Percentiles rank a stretch among this genome's conserved stretches.
These are phyloP conservation scores for Drosophila arawakana DNA, from an alignment of 1,140 invertebrate genomes.

Conservation along the genomic window DNA sequence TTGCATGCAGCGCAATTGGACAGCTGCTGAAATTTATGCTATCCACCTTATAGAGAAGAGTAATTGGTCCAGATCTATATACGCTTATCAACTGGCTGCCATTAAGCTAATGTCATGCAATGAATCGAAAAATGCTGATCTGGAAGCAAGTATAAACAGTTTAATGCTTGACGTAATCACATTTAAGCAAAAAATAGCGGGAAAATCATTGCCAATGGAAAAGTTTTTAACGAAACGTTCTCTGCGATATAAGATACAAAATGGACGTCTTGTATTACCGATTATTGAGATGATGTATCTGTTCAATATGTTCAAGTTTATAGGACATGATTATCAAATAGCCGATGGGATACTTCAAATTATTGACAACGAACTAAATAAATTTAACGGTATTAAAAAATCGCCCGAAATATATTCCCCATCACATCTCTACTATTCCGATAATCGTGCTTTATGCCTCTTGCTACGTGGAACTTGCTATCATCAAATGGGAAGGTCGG, in stretches of 20 bases:
- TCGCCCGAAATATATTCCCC: conserved; percentile 48
- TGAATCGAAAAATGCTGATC: conserved; percentile 82
- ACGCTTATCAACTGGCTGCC: conserved; percentile 94
- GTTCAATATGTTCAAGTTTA: conserved; percentile 96
- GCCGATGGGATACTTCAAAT: conserved; percentile 89
- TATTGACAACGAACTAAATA: conserved; percentile 88
- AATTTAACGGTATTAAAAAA: not conserved
- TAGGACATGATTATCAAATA: conserved; percentile 89
- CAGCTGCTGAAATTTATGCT: conserved; percentile 90
- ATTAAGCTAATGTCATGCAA: conserved; percentile 87
- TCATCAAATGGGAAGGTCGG: conserved; percentile 89
- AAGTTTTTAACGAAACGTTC: conserved; percentile 96
- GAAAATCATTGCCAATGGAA: conserved; percentile 98
- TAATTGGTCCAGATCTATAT: conserved; percentile 96
- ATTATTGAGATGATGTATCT: conserved; percentile 95
- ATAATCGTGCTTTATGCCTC: conserved; percentile 92
- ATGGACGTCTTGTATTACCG: conserved; percentile 91
- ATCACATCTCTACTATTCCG: conserved; percentile 86
- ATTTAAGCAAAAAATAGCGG: conserved; percentile 95
- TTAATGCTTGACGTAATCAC: conserved; percentile 90
- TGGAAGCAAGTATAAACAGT: conserved; percentile 44
- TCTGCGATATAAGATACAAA: conserved; percentile 91
- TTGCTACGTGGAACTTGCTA: conserved; percentile 94
- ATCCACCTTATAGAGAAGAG: conserved; percentile 90
- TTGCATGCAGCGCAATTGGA: conserved; percentile 88